Evolutionary conservation across 2,797 vertebrate genomes (phyloP).

Genomic region (Rhynchotus rufescens): DNA sequence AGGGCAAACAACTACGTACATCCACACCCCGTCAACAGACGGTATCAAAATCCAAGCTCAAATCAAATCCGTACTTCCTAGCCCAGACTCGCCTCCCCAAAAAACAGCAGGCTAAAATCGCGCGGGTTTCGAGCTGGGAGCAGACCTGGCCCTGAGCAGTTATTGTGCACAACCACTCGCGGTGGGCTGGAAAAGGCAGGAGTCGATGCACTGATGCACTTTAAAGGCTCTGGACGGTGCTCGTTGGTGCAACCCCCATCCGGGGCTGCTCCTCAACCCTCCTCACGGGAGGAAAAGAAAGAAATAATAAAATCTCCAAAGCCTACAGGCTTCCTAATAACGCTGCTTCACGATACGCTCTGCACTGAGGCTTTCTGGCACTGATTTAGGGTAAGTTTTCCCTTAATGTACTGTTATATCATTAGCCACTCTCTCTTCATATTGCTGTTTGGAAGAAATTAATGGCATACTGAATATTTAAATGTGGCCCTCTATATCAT

Average conservation of each 20-base stretch:
- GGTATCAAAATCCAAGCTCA: neutral
- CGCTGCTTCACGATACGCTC: neutral
- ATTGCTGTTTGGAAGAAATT: slow-evolving; percentile 71
- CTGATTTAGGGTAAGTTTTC: slow-evolving; percentile 55
- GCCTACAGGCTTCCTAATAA: neutral
- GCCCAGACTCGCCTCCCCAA: neutral
- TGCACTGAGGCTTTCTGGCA: neutral
- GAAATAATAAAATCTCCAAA: neutral
- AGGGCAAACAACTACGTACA: slow-evolving; percentile 16
- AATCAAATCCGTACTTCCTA: neutral
- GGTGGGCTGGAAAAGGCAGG: neutral
- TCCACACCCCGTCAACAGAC: neutral
- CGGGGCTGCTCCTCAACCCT: neutral
- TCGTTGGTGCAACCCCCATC: neutral
- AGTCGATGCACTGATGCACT: rapidly evolving
- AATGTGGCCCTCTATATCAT: slow-evolving; percentile 67
- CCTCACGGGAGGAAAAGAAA: neutral
- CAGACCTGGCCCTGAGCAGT: neutral
- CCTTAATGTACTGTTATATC: slow-evolving; percentile 52
- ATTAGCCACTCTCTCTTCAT: slow-evolving; percentile 61
- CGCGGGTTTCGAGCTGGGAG: neutral
- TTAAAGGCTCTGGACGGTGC: slow-evolving; percentile 1
- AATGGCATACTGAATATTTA: slow-evolving; percentile 73
- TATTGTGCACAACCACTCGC: neutral
- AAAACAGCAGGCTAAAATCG: neutral